These are phyloP conservation scores for Zaprionus bogoriensis DNA, from an alignment of 2,888 invertebrate species.

Conservation along the genomic window DNA sequence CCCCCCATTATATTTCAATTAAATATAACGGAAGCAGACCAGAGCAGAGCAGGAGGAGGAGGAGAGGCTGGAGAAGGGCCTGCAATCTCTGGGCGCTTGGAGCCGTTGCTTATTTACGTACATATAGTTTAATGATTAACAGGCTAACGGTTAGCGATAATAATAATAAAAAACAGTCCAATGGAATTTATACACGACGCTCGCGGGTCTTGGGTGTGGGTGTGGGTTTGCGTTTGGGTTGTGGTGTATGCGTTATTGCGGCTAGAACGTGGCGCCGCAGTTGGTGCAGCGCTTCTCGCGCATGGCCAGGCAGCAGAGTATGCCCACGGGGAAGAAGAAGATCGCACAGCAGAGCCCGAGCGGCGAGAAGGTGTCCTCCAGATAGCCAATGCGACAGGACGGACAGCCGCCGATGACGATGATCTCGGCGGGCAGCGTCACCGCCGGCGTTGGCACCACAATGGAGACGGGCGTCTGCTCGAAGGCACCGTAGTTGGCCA, in stretches of 20 bases:
- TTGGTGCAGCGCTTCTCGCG: conserved; percentile 93
- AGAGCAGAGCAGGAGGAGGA: too few species aligned
- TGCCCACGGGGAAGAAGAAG: conserved; percentile 90
- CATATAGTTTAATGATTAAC: conserved; percentile 48
- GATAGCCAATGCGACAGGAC: conserved; percentile 92
- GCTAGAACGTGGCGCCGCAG: conserved; percentile 90
- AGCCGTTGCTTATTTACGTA: conserved; percentile 27
- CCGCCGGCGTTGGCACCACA: conserved; percentile 82
- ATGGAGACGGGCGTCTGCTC: conserved; percentile 85
- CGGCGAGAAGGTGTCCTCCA: conserved; percentile 94
- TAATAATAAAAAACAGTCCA: conserved; percentile 31
- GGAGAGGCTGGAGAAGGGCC: not conserved
- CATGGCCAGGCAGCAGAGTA: conserved; percentile 92
- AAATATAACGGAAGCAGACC: conserved; percentile 64
- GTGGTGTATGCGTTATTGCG: too few species aligned
- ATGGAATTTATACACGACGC: too few species aligned
- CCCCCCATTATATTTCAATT: conserved; percentile 75
- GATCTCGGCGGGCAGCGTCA: conserved; percentile 86
- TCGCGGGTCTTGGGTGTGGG: too few species aligned
- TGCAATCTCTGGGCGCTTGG: not conserved
- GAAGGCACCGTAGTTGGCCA: conserved; percentile 83
- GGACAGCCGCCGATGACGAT: conserved; percentile 94
- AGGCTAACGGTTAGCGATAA: conserved; percentile 38
- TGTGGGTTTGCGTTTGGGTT: too few species aligned
- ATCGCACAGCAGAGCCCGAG: conserved; percentile 89